Percentiles rank a stretch among this genome's conserved stretches.
These are phyloP conservation scores for Cotesia congregata DNA, from an alignment of 2,888 invertebrate species.

Conservation along the genomic window DNA sequence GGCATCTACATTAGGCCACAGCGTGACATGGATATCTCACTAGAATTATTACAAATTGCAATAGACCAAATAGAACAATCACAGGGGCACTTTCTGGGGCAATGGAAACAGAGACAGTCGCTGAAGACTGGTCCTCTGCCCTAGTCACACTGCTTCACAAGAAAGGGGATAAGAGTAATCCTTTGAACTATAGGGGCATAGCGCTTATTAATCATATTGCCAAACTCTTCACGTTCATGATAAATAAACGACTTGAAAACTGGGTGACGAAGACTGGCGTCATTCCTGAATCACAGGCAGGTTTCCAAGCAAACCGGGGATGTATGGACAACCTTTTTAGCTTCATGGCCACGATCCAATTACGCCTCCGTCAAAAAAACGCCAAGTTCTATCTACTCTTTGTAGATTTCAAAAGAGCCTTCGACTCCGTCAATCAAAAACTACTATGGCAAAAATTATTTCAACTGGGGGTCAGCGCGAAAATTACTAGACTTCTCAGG, in stretches of 20 bases:
- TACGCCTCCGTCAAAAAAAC: background rate
- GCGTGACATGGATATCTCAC: no score
- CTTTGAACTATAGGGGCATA: conserved; percentile 54
- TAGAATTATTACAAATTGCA: no score
- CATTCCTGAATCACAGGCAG: conserved; percentile 45
- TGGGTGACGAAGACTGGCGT: conserved; percentile 19
- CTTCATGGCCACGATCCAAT: background rate
- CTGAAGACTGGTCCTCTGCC: conserved; percentile 45
- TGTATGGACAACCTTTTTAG: conserved; percentile 45
- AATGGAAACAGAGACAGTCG: conserved; percentile 35
- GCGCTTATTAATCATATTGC: conserved; percentile 53
- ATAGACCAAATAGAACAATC: no score
- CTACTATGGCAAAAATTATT: no score
- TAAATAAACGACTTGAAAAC: background rate
- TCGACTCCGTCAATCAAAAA: no score
- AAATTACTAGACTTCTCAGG: no score
- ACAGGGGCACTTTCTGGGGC: background rate
- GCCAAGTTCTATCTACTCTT: conserved; percentile 3
- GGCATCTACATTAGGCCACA: no score
- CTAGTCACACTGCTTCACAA: conserved; percentile 52
- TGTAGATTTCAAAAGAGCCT: no score
- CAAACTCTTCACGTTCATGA: conserved; percentile 51
- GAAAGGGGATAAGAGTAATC: conserved; percentile 52
- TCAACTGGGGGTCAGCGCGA: no score
- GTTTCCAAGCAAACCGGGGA: conserved; percentile 34